Evolutionary conservation across 2,113 vertebrate genomes (phyloP), one percentile per base, ranked within the genome.

Genomic region (Promerops cafer): DNA sequence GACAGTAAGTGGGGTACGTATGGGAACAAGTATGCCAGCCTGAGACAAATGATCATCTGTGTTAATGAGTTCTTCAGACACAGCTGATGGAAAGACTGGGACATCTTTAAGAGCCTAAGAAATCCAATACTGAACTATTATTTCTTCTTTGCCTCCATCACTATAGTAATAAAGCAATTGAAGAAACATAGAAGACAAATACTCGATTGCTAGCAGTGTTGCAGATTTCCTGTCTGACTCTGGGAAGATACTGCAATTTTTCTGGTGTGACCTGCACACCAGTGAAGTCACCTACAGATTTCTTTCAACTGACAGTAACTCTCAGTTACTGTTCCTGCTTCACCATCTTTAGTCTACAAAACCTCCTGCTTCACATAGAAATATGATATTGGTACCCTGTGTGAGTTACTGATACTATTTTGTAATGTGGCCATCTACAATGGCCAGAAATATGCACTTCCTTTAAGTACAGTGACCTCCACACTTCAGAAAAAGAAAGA

Each of bases 1-100:
- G 54, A 44, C 0, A 0, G 2, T 50, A 31, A 42, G 28, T 5
- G 3, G 35, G 30, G 7, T 61, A 10, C 14, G 13, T 37, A 31
- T n/a, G 37, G 12, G 50, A 83, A 31, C 30, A 53, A 69, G 37
- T 16, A 6, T 52, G 42, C 31, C 39, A 68, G 20, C 33, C 49
- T 19, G 49, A 65, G 45, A 23, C 20, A 66, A 33, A 30, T 6
- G 4, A 17, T 33, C 44, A 7, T 39, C 45, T 44, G 0, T 74
- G 15, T 76, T 54, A 33, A 39, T 7, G 30, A 69, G 16, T 47
- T 86, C 50, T 35, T 78, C n/a, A 31, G n/a, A 37, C 14, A 30
- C 13, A 89, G 64, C 44, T 49, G 35, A 18, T 66, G 33, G 30
- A n/a, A 77, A 45, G 74, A 47, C 4, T 78, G 64, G 22, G 33